Base-by-base conservation (phyloP, 2,113 vertebrate genomes). In the Hyla sarda region DNA sequence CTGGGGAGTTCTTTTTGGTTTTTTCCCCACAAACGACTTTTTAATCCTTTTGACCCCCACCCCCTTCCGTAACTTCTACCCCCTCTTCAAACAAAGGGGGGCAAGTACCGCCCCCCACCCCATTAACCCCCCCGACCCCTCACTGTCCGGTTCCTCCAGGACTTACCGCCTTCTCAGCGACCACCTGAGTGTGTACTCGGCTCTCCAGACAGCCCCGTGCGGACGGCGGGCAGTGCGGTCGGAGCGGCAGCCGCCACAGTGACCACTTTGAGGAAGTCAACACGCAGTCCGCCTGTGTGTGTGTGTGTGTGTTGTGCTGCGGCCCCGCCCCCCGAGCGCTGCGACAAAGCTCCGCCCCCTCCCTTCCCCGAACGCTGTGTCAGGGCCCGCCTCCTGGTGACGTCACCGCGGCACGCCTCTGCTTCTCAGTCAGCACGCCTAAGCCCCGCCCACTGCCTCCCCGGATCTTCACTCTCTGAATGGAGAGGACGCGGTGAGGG, bases 231-330 rank as follows among this genome's bases (percentile, higher is more conserved):
- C 52, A 32, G 25, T 54, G 74, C 74, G 76, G 75, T 80, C 62
- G 16, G 71, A 76, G 56, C 56, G 17, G 69, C 71, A 41, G 60
- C 47, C 73, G 62, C 75, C 34, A 81, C 76, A 86, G 76, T 14
- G 52, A 82, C 77, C 85, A 74, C 77, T 87, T 48, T 74, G 77
- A 74, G 77, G 85, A 87, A 87, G 85, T 82, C 30, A 56, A 69
- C 30, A 30, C 60, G 62, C 60, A 79, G 74, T 30, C 62, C n/a
- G n/a, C n/a, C n/a, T n/a, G n/a, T n/a, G n/a, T n/a, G n/a, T n/a
- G n/a, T n/a, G 28, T 32, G 47, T 28, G 58, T 52, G 41, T 21
- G n/a, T 47, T 71, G 25, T 21, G 50, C 73, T 1, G n/a, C 37
- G 34, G 56, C 50, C 84, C 34, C 76, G 37, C 78, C 78, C 78